A percentile compares a stretch with the other conserved stretches of the same genome.
Conservation (phyloP, 2,113 vertebrate species). For the Connochaetes taurinus region DNA sequence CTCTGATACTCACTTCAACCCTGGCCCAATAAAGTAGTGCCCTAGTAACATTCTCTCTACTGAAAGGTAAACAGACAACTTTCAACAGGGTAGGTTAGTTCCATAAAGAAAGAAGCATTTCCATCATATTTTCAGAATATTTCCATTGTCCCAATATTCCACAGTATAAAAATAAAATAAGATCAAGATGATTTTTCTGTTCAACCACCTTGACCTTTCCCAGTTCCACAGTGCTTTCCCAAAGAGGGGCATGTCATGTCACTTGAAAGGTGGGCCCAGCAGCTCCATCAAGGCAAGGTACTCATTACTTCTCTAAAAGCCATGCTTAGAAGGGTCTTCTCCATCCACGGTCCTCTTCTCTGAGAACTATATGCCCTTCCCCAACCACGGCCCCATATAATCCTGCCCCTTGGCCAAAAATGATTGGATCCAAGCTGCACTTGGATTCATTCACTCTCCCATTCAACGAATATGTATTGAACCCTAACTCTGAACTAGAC, state of each 20-base stretch:
- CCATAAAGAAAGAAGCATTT: background rate
- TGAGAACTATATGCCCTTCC: background rate
- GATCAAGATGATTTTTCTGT: background rate
- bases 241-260: background rate
- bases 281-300: background rate
- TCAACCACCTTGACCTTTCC: background rate
- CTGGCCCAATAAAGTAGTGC: background rate
- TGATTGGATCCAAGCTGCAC: background rate
- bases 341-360: background rate
- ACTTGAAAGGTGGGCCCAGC: background rate
- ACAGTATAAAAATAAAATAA: background rate
- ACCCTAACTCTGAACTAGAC: background rate
- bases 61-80: background rate
- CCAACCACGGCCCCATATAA: no score
- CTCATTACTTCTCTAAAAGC: background rate
- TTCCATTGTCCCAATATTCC: background rate
- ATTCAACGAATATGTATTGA: background rate
- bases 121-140: background rate
- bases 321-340: background rate
- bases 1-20: background rate
- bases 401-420: background rate
- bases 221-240: background rate
- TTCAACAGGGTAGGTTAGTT: background rate
- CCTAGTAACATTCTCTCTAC: background rate
- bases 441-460: background rate